Conservation (phyloP, 2,888 invertebrate genomes). For the Flexamia atlantica region DNA sequence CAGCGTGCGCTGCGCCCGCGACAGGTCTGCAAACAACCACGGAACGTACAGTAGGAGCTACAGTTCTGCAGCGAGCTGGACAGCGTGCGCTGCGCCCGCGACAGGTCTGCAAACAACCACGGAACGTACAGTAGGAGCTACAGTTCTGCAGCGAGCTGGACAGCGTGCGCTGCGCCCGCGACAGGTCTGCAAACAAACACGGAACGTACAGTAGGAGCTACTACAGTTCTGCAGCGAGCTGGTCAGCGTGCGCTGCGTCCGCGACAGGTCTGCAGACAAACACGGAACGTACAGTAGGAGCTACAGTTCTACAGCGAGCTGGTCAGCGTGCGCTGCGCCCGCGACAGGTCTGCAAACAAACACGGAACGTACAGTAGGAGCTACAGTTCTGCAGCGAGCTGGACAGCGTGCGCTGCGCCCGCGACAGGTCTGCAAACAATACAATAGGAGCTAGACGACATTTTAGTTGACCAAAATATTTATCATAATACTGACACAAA, state of each 20-base stretch:
- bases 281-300: constrained; percentile 94
- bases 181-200: constrained; percentile 84
- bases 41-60: constrained; percentile 98
- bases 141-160: constrained; percentile 95
- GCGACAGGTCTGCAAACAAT: constrained; percentile 88
- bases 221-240: constrained; percentile 91
- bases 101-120: constrained; percentile 84
- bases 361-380: constrained; percentile 94
- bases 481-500: too few relatives aligned
- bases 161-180: constrained; percentile 94
- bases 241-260: constrained; percentile 95
- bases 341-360: constrained; percentile 88
- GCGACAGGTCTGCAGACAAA: constrained; percentile 94
- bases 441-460: too few relatives aligned
- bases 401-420: constrained; percentile 95
- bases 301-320: constrained; percentile 94
- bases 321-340: constrained; percentile 95
- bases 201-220: constrained; percentile 98
- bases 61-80: constrained; percentile 95
- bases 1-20: constrained; percentile 94
- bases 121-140: constrained; percentile 98
- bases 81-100: constrained; percentile 94
- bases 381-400: constrained; percentile 94
- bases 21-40: constrained; percentile 84
- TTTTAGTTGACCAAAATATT: too few relatives aligned